Evolutionary conservation across 1,140 invertebrate genomes (phyloP).

Genomic region (Ectropis grisescens): DNA sequence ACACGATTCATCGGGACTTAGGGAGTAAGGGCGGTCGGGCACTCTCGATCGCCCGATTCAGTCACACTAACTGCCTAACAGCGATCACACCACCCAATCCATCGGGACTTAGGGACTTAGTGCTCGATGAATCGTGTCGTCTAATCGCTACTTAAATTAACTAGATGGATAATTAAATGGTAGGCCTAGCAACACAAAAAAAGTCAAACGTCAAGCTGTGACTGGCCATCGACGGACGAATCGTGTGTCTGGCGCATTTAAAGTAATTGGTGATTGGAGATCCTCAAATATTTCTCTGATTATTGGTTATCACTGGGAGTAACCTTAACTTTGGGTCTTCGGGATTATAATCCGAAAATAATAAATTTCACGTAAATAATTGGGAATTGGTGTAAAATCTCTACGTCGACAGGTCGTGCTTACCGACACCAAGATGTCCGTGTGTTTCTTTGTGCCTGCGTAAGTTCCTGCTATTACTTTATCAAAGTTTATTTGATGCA

Average conservation of each 20-base stretch:
- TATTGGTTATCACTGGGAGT: slow-evolving; percentile 67
- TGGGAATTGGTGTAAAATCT: slow-evolving; percentile 11
- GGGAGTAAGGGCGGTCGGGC: too few species aligned
- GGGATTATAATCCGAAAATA: slow-evolving; percentile 37
- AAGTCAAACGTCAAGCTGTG: slow-evolving; percentile 63
- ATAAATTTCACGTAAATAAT: slow-evolving; percentile 15
- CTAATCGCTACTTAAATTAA: too few species aligned
- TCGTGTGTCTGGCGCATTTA: slow-evolving; percentile 66
- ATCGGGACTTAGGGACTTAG: too few species aligned
- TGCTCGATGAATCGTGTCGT: too few species aligned
- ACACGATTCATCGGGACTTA: too few species aligned
- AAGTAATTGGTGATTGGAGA: slow-evolving; percentile 71
- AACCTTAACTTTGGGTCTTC: too few species aligned
- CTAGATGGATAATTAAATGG: too few species aligned
- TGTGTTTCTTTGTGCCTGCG: slow-evolving; percentile 65
- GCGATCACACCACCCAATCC: too few species aligned
- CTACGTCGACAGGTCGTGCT: slow-evolving; percentile 18
- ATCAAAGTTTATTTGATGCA: slow-evolving; percentile 3
- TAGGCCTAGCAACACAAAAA: too few species aligned
- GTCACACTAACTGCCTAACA: too few species aligned
- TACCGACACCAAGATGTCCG: slow-evolving; percentile 57
- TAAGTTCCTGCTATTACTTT: slow-evolving; percentile 34
- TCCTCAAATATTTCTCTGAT: slow-evolving; percentile 64
- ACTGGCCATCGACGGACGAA: slow-evolving; percentile 70
- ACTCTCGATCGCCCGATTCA: too few species aligned